phyloP scores from a whole-genome alignment of 1,140 invertebrate genomes.

The Saccostrea cuccullata region DNA sequence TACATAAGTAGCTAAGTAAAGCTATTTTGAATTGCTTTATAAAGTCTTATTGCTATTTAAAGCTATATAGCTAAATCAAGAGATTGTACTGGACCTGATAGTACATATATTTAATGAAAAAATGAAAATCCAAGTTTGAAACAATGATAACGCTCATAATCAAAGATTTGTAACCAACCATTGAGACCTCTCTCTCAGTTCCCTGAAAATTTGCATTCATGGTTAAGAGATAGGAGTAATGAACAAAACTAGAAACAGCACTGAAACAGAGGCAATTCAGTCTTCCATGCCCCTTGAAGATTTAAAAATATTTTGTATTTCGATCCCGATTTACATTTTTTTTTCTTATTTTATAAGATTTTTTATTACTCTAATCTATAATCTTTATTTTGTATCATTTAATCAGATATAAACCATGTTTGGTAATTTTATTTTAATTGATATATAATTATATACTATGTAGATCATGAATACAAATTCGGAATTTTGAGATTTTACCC shows the following conservation, averaged over 20 bases:
- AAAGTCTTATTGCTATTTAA: no score
- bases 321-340: not conserved
- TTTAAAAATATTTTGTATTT: not conserved
- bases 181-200: constrained; percentile 10
- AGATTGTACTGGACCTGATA: no score
- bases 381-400: no score
- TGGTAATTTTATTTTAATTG: not conserved
- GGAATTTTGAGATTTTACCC: not conserved
- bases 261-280: constrained; percentile 5
- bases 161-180: not conserved
- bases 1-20: no score
- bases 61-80: no score
- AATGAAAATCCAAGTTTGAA: not conserved
- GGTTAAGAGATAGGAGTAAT: no score
- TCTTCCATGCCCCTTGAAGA: not conserved
- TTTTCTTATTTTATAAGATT: no score
- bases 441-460: not conserved
- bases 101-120: no score
- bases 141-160: not conserved
- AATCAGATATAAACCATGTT: not conserved
- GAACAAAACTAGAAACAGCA: not conserved
- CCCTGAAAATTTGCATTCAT: not conserved
- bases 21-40: no score
- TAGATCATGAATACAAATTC: not conserved
- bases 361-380: no score